Evolutionary conservation across 2,797 vertebrate species (phyloP).

Genomic region (Chloroceryle inda): DNA sequence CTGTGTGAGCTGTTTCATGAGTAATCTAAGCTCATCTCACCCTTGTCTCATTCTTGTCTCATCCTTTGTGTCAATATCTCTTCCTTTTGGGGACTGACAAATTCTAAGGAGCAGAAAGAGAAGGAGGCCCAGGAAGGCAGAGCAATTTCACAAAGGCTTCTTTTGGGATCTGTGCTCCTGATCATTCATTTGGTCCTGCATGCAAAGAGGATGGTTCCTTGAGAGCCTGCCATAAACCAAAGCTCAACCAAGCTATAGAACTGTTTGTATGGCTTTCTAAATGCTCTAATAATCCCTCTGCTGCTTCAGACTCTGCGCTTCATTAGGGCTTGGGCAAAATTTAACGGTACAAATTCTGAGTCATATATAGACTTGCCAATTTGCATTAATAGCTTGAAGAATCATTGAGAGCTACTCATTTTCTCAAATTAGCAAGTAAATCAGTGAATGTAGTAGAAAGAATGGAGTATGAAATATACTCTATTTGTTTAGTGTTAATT

Average conservation of each 20-base stretch:
- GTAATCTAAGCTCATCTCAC: neutral
- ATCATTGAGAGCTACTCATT: constrained; percentile 61
- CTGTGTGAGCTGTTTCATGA: neutral
- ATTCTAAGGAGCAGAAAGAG: neutral
- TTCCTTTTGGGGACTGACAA: neutral
- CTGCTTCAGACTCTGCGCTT: neutral
- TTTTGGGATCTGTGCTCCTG: neutral
- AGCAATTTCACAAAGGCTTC: neutral
- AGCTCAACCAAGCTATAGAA: neutral
- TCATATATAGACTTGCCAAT: constrained; percentile 52
- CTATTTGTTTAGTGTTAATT: constrained; percentile 7
- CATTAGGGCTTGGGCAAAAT: neutral
- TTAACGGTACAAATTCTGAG: constrained; percentile 34
- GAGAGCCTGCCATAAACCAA: neutral
- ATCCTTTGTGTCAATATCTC: neutral
- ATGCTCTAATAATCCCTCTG: neutral
- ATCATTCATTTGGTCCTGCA: neutral
- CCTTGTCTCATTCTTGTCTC: neutral
- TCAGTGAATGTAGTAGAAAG: constrained; percentile 25
- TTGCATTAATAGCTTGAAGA: constrained; percentile 64
- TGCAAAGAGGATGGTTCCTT: neutral
- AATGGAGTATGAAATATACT: constrained; percentile 2
- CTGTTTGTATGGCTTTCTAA: neutral
- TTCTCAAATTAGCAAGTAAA: constrained; percentile 61
- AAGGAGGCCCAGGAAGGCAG: neutral